Base-by-base conservation (phyloP, 2,797 vertebrate species). In the Galago senegalensis region DNA sequence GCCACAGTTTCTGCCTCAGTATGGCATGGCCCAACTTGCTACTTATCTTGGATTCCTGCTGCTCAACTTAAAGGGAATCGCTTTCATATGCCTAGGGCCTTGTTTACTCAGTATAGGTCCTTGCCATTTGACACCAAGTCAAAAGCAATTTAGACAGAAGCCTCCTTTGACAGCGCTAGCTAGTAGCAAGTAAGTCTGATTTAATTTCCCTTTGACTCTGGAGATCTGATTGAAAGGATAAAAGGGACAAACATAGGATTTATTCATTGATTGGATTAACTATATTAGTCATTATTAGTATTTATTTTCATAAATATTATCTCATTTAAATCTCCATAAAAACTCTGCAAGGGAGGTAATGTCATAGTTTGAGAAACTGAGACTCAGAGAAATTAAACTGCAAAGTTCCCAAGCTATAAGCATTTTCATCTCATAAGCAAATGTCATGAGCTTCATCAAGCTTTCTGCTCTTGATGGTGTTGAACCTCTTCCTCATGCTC, bases 31-130 rank as follows among this genome's bases (percentile, higher is more conserved):
- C 49, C 63, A 34, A 1, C 34, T 73, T 94, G 63, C 69, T 69
- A 4, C 92, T 76, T 86, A 20, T 69, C 49, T 88, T 83, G 37
- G 12, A n/a, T 31, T 95, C 7, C 58, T 72, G 72, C 53, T 88
- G 73, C 43, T 89, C 67, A 53, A 12, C 40, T 87, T 73, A 73
- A 91, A 94, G 86, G 40, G 49, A 81, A 77, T 77, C 79, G 82
- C 72, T 93, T 91, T 96, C 46, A 87, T 31, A 75, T 89, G 76
- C 46, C 56, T 31, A 20, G 23, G 49, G 72, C 8, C n/a, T 40
- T 94, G 72, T 97, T 96, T 93, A 61, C 86, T 95, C 79, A 75
- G 27, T 61, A 46, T 16, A 70, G 58, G 27, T 87, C 77, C 79
- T 43, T 76, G 67, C 87, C 56, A 89, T 27, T 23, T 93, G 76